Conservation (phyloP, 2,888 invertebrate genomes). For the Candidula unifasciata region DNA sequence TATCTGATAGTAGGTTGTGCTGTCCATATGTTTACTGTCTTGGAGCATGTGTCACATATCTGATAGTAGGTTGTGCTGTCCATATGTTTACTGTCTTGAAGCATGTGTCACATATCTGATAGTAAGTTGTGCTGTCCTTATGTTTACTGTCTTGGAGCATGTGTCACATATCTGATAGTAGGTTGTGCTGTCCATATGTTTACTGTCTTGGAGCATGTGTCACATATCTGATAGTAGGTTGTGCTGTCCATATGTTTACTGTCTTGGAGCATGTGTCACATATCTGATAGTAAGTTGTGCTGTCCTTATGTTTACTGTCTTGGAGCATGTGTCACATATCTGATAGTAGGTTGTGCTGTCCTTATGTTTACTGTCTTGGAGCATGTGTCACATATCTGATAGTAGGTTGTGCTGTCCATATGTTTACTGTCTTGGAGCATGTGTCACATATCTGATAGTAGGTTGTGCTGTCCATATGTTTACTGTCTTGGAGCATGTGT, state of each 20-base stretch:
- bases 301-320: not conserved
- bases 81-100: not conserved
- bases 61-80: not conserved
- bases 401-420: too few species aligned
- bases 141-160: not conserved
- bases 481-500: not conserved
- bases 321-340: not conserved
- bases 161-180: not conserved
- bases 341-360: too few species aligned
- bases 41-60: not conserved
- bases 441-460: too few species aligned
- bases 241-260: not conserved
- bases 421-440: too few species aligned
- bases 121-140: not conserved
- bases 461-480: too few species aligned
- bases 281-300: not conserved
- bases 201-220: not conserved
- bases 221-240: not conserved
- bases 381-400: too few species aligned
- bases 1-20: too few species aligned
- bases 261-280: not conserved
- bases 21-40: too few species aligned
- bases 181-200: not conserved
- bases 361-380: too few species aligned
- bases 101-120: not conserved